Conservation (phyloP, 2,888 invertebrate species). For the Metalampra italica region DNA sequence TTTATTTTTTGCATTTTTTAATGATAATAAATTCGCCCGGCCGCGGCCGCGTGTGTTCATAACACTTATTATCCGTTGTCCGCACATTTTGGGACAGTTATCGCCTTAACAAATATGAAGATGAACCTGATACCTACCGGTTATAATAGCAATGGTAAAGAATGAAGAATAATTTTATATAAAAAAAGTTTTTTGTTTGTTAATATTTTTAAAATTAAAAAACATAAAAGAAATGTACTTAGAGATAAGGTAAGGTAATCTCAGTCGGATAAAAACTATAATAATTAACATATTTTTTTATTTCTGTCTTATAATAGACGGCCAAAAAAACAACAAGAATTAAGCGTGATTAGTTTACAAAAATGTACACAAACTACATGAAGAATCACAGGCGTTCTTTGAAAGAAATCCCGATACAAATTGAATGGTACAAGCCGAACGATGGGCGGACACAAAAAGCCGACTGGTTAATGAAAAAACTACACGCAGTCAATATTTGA, state of each 20-base stretch:
- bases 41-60: slow-evolving; percentile 41
- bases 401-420: slow-evolving; percentile 53
- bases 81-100: slow-evolving; percentile 3
- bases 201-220: too few relatives aligned
- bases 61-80: slow-evolving; percentile 34
- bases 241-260: too few relatives aligned
- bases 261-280: too few relatives aligned
- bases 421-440: slow-evolving; percentile 43
- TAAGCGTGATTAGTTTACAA: too few relatives aligned
- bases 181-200: too few relatives aligned
- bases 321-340: too few relatives aligned
- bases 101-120: slow-evolving; percentile 6
- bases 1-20: slow-evolving; percentile 71
- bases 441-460: slow-evolving; percentile 53
- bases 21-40: slow-evolving; percentile 70
- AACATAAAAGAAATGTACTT: too few relatives aligned
- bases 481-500: slow-evolving; percentile 77
- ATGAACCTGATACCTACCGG: neutral
- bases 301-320: too few relatives aligned
- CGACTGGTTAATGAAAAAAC: slow-evolving; percentile 73
- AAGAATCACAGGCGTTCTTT: slow-evolving; percentile 16
- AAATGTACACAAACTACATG: too few relatives aligned
- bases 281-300: too few relatives aligned
- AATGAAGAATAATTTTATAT: too few relatives aligned
- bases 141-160: neutral